Evolutionary conservation across 2,113 vertebrate species (phyloP), one percentile per base, ranked within the genome.

Genomic region (Lepidothrix coronata): DNA sequence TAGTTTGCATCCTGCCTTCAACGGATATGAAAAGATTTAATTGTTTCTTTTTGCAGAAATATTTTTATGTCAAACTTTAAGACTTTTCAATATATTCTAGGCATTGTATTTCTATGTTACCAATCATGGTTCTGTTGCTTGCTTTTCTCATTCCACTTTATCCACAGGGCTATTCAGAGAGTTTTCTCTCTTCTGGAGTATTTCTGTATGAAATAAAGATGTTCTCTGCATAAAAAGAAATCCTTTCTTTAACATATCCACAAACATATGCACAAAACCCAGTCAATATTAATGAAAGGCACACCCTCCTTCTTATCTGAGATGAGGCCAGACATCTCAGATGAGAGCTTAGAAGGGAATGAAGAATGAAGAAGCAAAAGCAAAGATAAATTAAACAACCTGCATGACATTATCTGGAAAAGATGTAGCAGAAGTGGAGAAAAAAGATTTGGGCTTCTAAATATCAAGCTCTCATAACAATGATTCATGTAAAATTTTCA

Each of bases 71-170:
- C 33, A 35, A 31, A 67, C 25, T 74, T 89, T 22, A 81, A 79
- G 30, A 10, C 5, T 75, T 89, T 89, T 3, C 11, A 19, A 2
- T 58, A 37, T 70, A 57, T 39, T 73, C 13, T 68, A 7, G 2
- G 0, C 2, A 35, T 54, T 39, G 14, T 5, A 41, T 58, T 89
- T 84, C 27, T 49, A 6, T 35, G 17, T 24, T 48, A 16, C 4
- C 7, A 63, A 0, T 1, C 8, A 14, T 3, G 49, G 9, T 11
- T 24, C 1, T 54, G 83, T 55, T 7, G 8, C 27, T 68, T 59
- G 5, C 1, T 75, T 82, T 96, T 71, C 28, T 71, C 22, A n/a
- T 7, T 8, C 16, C 4, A 11, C 6, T 48, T 55, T 73, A 15
- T 12, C 21, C 25, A 84, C 30, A 72, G 48, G 6, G 4, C 2